Evolutionary conservation across 2,797 vertebrate species (phyloP).

Genomic region (Lepus oiostolus): DNA sequence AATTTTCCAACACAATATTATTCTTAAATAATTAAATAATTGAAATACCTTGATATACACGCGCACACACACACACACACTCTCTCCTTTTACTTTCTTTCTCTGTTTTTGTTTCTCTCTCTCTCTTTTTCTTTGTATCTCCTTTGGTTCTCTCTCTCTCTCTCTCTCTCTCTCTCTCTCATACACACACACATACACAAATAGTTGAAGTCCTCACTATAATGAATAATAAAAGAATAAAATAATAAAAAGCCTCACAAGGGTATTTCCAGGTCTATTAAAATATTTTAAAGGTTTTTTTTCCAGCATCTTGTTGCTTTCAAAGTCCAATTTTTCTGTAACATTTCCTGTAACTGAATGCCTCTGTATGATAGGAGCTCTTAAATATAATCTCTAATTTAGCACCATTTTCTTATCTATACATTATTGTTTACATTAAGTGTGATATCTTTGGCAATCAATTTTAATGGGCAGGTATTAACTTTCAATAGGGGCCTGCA

Average conservation of each 20-base stretch:
- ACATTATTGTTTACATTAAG: constrained; percentile 67
- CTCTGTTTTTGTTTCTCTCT: background rate
- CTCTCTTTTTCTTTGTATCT: background rate
- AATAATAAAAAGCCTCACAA: background rate
- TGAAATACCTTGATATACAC: background rate
- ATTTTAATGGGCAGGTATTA: constrained; percentile 82
- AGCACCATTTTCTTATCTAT: constrained; percentile 59
- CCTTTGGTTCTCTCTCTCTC: background rate
- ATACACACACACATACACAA: background rate
- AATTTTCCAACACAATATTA: constrained; percentile 17
- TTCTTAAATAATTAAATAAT: too few species aligned
- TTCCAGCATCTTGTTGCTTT: constrained; percentile 1
- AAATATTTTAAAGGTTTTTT: background rate
- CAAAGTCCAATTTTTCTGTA: constrained; percentile 5
- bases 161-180: background rate
- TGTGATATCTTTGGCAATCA: constrained; percentile 71
- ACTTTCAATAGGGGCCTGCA: constrained; percentile 80
- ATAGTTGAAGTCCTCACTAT: background rate
- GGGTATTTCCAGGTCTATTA: background rate
- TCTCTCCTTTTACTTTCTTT: background rate
- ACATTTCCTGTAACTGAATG: constrained; percentile 13
- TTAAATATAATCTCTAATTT: constrained; percentile 33
- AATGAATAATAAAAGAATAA: background rate
- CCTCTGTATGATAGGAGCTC: background rate
- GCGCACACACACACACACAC: background rate